Conservation (phyloP, 2,888 invertebrate genomes). For the Dyspetes luteomarginatus region DNA sequence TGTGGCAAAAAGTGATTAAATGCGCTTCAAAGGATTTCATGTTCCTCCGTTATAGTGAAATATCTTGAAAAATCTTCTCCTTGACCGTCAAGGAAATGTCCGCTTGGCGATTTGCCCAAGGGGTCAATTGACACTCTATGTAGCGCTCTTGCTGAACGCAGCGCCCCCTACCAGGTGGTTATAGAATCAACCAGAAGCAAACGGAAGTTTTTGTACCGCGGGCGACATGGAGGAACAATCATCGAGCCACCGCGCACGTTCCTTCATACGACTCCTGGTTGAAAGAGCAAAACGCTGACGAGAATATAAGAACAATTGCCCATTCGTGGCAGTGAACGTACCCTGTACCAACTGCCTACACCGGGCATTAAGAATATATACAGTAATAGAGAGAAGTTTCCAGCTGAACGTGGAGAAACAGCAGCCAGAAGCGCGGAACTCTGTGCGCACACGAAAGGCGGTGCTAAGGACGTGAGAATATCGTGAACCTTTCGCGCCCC, state of each 20-base stretch:
- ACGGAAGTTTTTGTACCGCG: constrained; percentile 40
- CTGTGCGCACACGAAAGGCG: constrained; percentile 56
- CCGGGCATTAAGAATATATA: not conserved
- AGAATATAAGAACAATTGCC: constrained; percentile 68
- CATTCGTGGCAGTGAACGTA: constrained; percentile 60
- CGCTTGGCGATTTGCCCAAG: not conserved
- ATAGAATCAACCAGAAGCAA: constrained; percentile 8
- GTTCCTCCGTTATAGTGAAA: not conserved
- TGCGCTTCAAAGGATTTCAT: not conserved
- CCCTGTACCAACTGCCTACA: constrained; percentile 22
- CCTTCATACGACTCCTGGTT: constrained; percentile 10
- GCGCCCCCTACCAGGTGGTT: not conserved
- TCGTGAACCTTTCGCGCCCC: constrained; percentile 63
- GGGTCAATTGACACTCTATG: constrained; percentile 9
- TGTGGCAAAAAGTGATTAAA: constrained; percentile 10
- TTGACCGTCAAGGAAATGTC: not conserved
- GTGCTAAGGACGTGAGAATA: constrained; percentile 67
- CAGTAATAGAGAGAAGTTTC: constrained; percentile 8
- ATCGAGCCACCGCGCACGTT: constrained; percentile 30
- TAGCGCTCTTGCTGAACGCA: not conserved
- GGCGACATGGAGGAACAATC: constrained; percentile 44
- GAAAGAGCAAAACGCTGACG: constrained; percentile 59
- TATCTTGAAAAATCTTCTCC: not conserved
- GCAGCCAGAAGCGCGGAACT: constrained; percentile 55
- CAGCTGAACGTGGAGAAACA: constrained; percentile 55